These are phyloP conservation scores for Eristalis pertinax DNA, from an alignment of 2,888 invertebrate genomes.

Conservation along the genomic window DNA sequence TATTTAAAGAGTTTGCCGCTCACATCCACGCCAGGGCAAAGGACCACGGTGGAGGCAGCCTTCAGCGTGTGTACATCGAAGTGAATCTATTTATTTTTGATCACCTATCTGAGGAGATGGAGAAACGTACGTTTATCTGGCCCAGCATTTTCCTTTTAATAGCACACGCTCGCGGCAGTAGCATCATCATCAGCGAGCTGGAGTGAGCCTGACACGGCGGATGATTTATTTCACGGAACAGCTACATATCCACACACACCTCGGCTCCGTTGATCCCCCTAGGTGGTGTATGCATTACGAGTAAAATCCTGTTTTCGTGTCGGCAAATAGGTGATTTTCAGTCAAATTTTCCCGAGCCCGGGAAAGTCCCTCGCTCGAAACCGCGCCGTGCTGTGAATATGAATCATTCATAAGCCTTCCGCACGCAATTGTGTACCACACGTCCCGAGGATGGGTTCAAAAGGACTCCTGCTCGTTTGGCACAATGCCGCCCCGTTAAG, in stretches of 20 bases:
- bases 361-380: neutral
- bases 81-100: neutral
- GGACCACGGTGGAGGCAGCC: neutral
- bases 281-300: neutral
- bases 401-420: neutral
- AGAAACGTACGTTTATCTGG: neutral
- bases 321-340: neutral
- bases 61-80: neutral
- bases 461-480: neutral
- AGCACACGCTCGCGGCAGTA: neutral
- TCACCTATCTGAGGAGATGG: neutral
- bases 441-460: neutral
- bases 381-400: neutral
- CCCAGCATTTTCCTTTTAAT: neutral
- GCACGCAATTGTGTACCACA: neutral
- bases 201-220: neutral
- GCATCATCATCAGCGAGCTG: neutral
- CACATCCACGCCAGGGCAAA: neutral
- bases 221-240: neutral
- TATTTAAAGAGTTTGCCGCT: neutral
- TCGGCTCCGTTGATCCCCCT: neutral
- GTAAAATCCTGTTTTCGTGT: neutral
- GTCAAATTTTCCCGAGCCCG: neutral
- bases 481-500: neutral
- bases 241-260: neutral